Percentiles rank a stretch among this genome's conserved stretches.
phyloP scores from a whole-genome alignment of 2,797 vertebrate genomes.

The Muraenolepis orangiensis region DNA sequence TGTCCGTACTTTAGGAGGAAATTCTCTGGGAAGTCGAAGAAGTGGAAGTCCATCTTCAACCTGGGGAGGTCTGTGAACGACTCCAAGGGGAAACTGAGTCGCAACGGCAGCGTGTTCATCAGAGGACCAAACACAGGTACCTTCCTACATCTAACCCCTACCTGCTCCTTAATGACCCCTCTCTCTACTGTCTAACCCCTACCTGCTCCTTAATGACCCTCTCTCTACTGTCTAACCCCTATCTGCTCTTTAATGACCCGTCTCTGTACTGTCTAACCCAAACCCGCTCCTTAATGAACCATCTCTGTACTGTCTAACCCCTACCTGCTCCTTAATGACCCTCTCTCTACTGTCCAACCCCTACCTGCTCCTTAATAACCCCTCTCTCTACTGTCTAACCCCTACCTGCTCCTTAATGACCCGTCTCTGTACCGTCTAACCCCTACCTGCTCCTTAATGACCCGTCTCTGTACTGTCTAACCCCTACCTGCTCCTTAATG shows the following conservation, averaged over 20 bases:
- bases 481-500: neutral
- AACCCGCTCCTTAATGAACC: neutral
- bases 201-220: neutral
- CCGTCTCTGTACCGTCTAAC: too few relatives aligned
- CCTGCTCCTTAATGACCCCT: neutral
- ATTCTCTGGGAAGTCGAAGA: slow-evolving; percentile 95
- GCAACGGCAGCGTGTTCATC: slow-evolving; percentile 96
- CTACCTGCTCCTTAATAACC: neutral
- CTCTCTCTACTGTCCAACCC: too few relatives aligned
- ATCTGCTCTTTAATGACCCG: neutral
- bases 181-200: neutral
- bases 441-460: neutral
- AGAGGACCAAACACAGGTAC: slow-evolving; percentile 87
- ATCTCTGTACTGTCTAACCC: too few relatives aligned
- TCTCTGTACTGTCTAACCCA: too few relatives aligned
- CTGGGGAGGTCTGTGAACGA: slow-evolving; percentile 89
- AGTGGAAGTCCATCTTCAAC: slow-evolving; percentile 98
- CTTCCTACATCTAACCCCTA: slow-evolving; percentile 25
- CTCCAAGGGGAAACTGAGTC: slow-evolving; percentile 92
- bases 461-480: too few relatives aligned
- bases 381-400: too few relatives aligned
- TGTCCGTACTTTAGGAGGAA: slow-evolving; percentile 79
- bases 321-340: neutral
- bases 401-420: neutral
- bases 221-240: neutral